These are phyloP conservation scores for Bombus vancouverensis DNA, from an alignment of 1,140 invertebrate genomes.

Conservation along the genomic window DNA sequence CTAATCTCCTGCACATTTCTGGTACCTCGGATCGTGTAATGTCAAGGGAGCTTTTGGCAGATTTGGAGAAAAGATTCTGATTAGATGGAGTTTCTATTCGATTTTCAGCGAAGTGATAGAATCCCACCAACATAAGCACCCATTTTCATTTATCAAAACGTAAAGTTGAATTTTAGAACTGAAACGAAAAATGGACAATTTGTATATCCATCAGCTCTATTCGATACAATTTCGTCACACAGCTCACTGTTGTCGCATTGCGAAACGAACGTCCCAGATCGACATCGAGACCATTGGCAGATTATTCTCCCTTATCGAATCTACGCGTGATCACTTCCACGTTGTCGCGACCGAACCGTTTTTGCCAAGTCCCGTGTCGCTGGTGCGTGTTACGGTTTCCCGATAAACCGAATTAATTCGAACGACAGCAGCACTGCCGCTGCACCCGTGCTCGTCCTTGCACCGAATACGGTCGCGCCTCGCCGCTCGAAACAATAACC, in stretches of 20 bases:
- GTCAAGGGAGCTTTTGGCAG: too few relatives aligned
- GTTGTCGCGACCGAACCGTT: background rate
- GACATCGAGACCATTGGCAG: background rate
- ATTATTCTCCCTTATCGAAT: constrained; percentile 36
- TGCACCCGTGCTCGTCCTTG: background rate
- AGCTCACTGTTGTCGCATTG: background rate
- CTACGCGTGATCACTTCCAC: background rate
- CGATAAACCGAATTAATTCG: constrained; percentile 38
- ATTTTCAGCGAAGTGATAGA: too few relatives aligned
- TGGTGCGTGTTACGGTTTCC: constrained; percentile 18
- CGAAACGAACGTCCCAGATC: too few relatives aligned
- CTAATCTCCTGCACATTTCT: constrained; percentile 15
- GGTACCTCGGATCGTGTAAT: too few relatives aligned
- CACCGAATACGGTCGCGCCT: background rate
- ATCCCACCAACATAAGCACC: too few relatives aligned
- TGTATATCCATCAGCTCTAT: too few relatives aligned
- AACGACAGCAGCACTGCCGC: background rate
- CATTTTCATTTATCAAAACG: too few relatives aligned
- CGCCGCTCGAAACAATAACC: constrained; percentile 39
- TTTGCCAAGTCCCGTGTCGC: background rate
- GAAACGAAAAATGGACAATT: too few relatives aligned
- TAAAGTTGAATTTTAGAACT: too few relatives aligned
- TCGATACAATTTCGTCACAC: background rate
- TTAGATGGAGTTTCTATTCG: background rate
- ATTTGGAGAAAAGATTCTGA: background rate